phyloP scores from a whole-genome alignment of 2,113 vertebrate species.

The Castor canadensis region DNA sequence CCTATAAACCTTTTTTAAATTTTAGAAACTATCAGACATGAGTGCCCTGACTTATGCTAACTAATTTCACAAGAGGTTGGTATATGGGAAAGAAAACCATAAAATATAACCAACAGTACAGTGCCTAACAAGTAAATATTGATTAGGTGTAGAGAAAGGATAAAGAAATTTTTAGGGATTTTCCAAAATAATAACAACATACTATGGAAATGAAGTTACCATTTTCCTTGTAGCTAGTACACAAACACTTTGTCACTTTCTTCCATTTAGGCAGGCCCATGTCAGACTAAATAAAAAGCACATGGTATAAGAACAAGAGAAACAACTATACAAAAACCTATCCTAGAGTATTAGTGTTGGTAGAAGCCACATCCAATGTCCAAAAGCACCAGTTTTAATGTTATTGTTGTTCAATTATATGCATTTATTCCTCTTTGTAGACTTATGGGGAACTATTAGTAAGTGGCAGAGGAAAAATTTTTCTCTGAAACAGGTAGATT shows the following conservation, averaged over 20 bases:
- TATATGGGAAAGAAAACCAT: neutral
- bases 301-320: neutral
- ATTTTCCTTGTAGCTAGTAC: neutral
- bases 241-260: neutral
- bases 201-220: neutral
- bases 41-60: neutral
- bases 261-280: rapidly evolving
- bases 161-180: neutral
- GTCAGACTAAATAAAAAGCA: neutral
- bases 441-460: neutral
- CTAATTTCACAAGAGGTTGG: neutral
- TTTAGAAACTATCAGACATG: neutral
- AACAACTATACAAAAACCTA: neutral
- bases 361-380: no score
- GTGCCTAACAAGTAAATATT: neutral
- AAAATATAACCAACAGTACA: neutral
- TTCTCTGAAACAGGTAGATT: neutral
- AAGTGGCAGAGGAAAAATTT: neutral
- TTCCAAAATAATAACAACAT: neutral
- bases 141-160: neutral
- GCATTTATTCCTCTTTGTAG: neutral
- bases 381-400: neutral
- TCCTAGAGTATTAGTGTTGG: neutral
- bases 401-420: neutral
- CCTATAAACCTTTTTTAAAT: neutral